Evolutionary conservation across 2,113 vertebrate species (phyloP).

Genomic region (Phaethornis superciliosus): DNA sequence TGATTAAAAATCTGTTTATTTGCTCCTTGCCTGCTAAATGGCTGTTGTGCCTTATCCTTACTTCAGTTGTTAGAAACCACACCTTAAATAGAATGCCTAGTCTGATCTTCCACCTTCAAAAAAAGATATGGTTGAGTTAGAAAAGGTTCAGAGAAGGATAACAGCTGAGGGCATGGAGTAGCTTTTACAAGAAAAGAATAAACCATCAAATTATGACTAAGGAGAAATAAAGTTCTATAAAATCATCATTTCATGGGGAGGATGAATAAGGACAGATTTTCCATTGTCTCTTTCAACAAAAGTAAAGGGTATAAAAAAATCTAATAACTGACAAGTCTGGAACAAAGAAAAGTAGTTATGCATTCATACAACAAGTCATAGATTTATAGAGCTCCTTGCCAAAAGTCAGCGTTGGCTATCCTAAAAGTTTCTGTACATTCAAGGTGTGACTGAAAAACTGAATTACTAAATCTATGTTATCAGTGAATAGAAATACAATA

Average conservation of each 20-base stretch:
- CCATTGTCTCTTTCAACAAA: background rate
- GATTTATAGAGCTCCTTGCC: background rate
- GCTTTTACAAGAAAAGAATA: background rate
- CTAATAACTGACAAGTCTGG: background rate
- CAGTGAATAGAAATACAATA: background rate
- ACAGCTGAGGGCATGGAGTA: background rate
- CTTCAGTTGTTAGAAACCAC: background rate
- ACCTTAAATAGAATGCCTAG: background rate
- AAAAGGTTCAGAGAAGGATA: background rate
- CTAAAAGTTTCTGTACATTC: background rate
- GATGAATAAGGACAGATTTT: background rate
- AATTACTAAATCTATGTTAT: background rate
- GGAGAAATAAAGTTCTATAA: background rate
- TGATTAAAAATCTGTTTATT: background rate
- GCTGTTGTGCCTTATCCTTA: background rate
- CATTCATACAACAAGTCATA: background rate
- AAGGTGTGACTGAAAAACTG: background rate
- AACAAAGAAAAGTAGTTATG: background rate
- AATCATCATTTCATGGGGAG: background rate
- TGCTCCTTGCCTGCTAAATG: background rate
- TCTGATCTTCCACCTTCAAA: background rate
- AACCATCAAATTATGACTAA: background rate
- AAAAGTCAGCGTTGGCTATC: background rate
- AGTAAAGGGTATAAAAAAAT: background rate
- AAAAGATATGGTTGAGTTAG: background rate